A percentile compares a stretch with the other conserved stretches of the same genome.
Conservation (phyloP, 1,140 invertebrate species). For the Chrysomallon squamiferum region DNA sequence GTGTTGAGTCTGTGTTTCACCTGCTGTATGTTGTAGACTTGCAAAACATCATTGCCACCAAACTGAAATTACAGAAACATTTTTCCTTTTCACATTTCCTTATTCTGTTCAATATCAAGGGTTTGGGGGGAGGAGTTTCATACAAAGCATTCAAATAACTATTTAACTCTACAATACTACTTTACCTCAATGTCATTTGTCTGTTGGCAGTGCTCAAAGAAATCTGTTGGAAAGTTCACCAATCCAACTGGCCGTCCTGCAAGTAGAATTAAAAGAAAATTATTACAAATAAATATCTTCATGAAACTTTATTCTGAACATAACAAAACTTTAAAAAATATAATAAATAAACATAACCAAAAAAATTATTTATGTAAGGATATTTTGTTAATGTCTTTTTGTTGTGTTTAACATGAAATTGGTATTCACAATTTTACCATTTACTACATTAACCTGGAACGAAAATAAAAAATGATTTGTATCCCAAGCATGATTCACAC, state of each 20-base stretch:
- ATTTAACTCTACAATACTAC: not conserved
- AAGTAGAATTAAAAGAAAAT: constrained; percentile 6
- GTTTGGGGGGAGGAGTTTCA: no score
- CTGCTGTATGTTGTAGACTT: constrained; percentile 94
- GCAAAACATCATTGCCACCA: constrained; percentile 92
- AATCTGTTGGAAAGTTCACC: constrained; percentile 88
- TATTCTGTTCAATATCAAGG: not conserved
- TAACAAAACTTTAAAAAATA: not conserved
- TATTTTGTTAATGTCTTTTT: no score
- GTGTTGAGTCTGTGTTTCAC: constrained; percentile 92
- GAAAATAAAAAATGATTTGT: no score
- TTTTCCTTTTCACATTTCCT: not conserved
- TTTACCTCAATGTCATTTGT: constrained; percentile 85
- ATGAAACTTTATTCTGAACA: not conserved
- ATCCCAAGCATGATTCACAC: no score
- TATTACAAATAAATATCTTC: no score
- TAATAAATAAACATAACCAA: no score
- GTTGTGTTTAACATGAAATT: no score
- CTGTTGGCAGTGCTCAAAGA: constrained; percentile 92
- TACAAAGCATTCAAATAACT: not conserved
- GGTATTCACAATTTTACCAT: no score
- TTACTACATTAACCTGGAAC: no score
- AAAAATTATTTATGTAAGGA: no score
- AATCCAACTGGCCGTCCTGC: constrained; percentile 59
- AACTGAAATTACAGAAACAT: constrained; percentile 65